A percentile compares a stretch with the other conserved stretches of the same genome.
Conservation (phyloP, 2,797 vertebrate genomes). For the Sebastolobus alascanus region DNA sequence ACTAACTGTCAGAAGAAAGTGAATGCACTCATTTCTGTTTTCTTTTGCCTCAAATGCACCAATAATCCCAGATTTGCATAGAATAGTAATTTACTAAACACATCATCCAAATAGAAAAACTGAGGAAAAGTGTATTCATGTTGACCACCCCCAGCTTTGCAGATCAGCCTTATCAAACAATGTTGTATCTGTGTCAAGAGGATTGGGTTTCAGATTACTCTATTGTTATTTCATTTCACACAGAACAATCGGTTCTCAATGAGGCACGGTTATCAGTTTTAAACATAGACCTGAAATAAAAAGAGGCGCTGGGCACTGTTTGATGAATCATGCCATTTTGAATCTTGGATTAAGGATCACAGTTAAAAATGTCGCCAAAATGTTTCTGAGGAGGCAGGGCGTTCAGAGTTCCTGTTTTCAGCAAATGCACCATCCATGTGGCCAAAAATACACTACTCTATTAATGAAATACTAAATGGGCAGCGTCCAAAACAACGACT, state of each 20-base stretch:
- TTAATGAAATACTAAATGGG: conserved; percentile 65
- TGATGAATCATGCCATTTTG: conserved; percentile 55
- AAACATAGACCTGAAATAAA: conserved; percentile 56
- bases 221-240: conserved; percentile 53
- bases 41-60: not conserved
- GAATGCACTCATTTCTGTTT: not conserved
- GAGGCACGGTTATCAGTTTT: conserved; percentile 54
- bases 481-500: conserved; percentile 52
- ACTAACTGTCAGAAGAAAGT: not conserved
- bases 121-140: conserved; percentile 7
- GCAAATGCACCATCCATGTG: conserved; percentile 37
- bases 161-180: conserved; percentile 38
- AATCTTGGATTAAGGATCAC: conserved; percentile 63
- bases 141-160: conserved; percentile 36
- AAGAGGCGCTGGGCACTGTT: conserved; percentile 38
- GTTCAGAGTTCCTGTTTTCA: conserved; percentile 48
- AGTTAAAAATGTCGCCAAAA: conserved; percentile 53
- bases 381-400: conserved; percentile 35
- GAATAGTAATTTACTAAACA: conserved; percentile 15
- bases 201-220: conserved; percentile 47
- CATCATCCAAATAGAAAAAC: conserved; percentile 5
- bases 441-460: conserved; percentile 63
- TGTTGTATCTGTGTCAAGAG: conserved; percentile 45
- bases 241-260: conserved; percentile 44
- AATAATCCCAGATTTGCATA: conserved; percentile 12